phyloP scores from a whole-genome alignment of 2,113 vertebrate genomes.

The Chunga burmeisteri region DNA sequence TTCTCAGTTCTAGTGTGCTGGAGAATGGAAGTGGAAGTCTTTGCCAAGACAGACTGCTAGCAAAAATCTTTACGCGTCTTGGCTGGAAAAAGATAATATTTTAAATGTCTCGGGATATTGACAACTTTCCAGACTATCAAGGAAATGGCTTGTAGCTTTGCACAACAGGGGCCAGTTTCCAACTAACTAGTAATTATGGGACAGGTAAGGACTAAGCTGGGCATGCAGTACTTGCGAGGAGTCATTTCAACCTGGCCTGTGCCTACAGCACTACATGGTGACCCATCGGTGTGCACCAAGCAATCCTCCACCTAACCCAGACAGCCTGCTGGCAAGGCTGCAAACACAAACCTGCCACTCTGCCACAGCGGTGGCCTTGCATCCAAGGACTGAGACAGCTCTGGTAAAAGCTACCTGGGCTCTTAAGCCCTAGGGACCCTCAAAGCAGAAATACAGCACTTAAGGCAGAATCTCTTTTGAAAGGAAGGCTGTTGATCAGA shows the following conservation, averaged over 20 bases:
- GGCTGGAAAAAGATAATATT: neutral
- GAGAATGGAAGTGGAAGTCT: neutral
- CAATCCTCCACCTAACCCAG: neutral
- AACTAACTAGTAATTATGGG: neutral
- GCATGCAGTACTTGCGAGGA: neutral
- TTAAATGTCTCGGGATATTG: neutral
- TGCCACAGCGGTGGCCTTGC: neutral
- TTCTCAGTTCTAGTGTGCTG: neutral
- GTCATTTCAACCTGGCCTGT: neutral
- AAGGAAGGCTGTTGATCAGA: neutral
- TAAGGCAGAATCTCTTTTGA: neutral
- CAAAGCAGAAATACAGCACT: neutral
- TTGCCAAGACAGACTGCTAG: neutral
- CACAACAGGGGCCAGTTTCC: neutral
- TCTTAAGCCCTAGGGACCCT: neutral
- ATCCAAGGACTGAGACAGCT: neutral
- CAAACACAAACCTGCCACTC: neutral
- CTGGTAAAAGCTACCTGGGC: neutral
- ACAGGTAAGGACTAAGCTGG: neutral
- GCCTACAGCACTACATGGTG: neutral
- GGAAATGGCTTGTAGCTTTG: neutral
- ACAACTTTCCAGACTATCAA: neutral
- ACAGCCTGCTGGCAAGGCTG: neutral
- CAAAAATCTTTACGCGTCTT: conserved; percentile 15
- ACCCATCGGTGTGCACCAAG: neutral